Conservation (phyloP, 1,140 invertebrate genomes). For the Plutomurus gul region DNA sequence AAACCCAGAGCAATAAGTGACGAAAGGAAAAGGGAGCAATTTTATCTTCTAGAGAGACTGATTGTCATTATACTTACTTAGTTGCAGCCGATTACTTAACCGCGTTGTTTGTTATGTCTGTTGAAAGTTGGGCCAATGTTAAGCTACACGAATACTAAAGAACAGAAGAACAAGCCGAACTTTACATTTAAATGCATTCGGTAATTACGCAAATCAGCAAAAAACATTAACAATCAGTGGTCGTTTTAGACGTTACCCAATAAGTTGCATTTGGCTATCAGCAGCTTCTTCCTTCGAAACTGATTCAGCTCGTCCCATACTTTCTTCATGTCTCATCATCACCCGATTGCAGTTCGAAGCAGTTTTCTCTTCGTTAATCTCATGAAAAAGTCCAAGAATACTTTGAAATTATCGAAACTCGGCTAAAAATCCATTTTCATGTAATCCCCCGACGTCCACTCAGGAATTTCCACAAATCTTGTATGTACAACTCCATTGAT, state of each 20-base stretch:
- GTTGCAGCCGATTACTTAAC: neutral
- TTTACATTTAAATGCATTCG: neutral
- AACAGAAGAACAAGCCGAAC: neutral
- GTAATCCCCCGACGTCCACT: neutral
- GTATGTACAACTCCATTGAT: too few species aligned
- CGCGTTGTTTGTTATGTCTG: too few species aligned
- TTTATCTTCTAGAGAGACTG: neutral
- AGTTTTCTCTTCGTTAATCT: neutral
- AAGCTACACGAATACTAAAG: neutral
- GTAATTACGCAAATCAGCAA: slow-evolving; percentile 1
- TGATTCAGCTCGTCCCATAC: neutral
- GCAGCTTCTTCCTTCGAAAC: neutral
- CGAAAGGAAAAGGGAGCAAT: neutral
- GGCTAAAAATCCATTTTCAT: neutral
- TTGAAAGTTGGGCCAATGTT: too few species aligned
- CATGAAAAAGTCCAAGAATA: neutral
- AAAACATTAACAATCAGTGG: too few species aligned
- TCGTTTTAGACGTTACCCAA: neutral
- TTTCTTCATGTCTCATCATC: neutral
- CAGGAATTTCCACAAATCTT: neutral
- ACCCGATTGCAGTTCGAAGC: neutral
- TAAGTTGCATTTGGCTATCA: neutral
- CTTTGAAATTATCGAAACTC: too few species aligned
- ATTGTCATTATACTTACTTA: neutral
- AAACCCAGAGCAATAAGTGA: too few species aligned